A percentile compares a stretch with the other conserved stretches of the same genome.
Evolutionary conservation across 2,888 invertebrate species (phyloP).

Genomic region (Hartigia nigra): DNA sequence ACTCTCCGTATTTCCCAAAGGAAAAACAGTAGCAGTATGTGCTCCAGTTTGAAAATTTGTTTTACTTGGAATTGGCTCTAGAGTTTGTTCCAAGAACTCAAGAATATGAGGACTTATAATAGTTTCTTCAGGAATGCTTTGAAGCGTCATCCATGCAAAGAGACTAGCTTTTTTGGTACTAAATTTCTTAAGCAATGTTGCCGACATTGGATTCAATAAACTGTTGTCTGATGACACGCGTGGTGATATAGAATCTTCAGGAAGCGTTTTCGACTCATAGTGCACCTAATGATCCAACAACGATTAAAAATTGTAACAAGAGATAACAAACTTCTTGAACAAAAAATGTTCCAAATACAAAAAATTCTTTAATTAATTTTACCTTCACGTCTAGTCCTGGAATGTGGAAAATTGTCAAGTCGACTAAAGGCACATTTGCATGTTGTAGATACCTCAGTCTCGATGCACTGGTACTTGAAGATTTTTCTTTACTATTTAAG

Average conservation of each 20-base stretch:
- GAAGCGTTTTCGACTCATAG: slow-evolving; percentile 82
- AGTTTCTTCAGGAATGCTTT: slow-evolving; percentile 97
- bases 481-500: slow-evolving; percentile 61
- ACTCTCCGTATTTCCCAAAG: slow-evolving; percentile 57
- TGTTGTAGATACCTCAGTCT: slow-evolving; percentile 63
- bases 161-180: slow-evolving; percentile 89
- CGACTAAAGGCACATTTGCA: slow-evolving; percentile 71
- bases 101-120: slow-evolving; percentile 97
- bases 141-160: slow-evolving; percentile 95
- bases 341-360: background rate
- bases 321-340: background rate
- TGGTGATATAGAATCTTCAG: slow-evolving; percentile 72
- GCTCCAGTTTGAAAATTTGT: slow-evolving; percentile 60
- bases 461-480: slow-evolving; percentile 59
- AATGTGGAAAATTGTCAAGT: slow-evolving; percentile 89
- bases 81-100: slow-evolving; percentile 95
- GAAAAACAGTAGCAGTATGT: slow-evolving; percentile 51
- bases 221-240: slow-evolving; percentile 60
- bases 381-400: slow-evolving; percentile 92
- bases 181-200: slow-evolving; percentile 66
- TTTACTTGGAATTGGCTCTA: slow-evolving; percentile 91
- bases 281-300: slow-evolving; percentile 70
- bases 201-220: slow-evolving; percentile 51
- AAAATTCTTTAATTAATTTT: slow-evolving; percentile 18
- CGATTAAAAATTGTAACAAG: slow-evolving; percentile 13